Evolutionary conservation across 1,140 invertebrate species (phyloP), one percentile per base, ranked within the genome.

Genomic region (Drosophila sp.): DNA sequence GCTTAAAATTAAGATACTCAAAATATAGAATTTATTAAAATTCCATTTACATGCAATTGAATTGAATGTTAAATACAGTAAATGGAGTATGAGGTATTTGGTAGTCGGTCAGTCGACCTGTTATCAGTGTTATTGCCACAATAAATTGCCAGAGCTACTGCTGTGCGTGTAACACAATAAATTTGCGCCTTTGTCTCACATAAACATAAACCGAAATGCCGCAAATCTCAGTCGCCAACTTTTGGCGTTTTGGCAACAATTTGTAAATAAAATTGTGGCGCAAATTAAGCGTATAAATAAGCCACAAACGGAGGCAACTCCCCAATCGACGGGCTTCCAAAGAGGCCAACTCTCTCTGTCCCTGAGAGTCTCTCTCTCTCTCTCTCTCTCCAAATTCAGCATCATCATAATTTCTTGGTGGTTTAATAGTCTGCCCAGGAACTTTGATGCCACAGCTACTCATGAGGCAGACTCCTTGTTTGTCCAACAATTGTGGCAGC

Each of bases 201-300:
- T 59, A 72, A 72, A 72, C 67, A 86, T 89, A 78, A 86, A 89
- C 75, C 82, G 75, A 86, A 87, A 64, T 59, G 82, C 81, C 83
- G 83, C 82, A 86, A 86, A 86, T 86, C 82, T 86, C 82, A 75
- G 78, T 57, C 21, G 58, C 62, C 59, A 36, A 83, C 82, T 81
- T 72, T 80, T 66, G 80, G 73, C 77, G 72, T 66, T 76, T 76
- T 61, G 76, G 84, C 75, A 86, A 82, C 82, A 86, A 89, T 86
- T 89, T 86, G 82, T 89, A 86, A 89, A 86, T 89, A 82, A 86
- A 86, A 86, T 86, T 86, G 82, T 69, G 83, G 83, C 82, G 83
- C 82, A 86, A 86, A 86, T 86, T 86, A 86, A 86, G 82, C 82
- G 83, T 82, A 86, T 86, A 89, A 86, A 89, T 86, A 86, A 86